Percentiles rank a stretch among this genome's conserved stretches.
Conservation (phyloP, 1,140 invertebrate genomes). For the Trachymyrmex septentrionalis region DNA sequence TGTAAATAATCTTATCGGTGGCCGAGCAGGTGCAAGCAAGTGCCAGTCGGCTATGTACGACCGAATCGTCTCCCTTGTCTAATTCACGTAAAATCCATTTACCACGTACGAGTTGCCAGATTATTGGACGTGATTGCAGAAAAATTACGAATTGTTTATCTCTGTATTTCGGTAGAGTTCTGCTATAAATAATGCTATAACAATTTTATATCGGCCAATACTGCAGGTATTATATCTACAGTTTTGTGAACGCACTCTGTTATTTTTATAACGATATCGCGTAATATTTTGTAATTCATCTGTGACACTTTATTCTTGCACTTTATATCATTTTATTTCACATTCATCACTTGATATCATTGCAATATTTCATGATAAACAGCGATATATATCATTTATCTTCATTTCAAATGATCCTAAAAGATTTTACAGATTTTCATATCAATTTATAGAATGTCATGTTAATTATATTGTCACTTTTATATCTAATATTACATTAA, state of each 20-base stretch:
- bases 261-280: background rate
- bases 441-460: background rate
- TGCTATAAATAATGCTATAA: background rate
- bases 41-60: constrained; percentile 26
- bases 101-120: constrained; percentile 3
- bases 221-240: background rate
- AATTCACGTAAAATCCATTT: constrained; percentile 50
- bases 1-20: constrained; percentile 76
- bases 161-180: background rate
- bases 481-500: background rate
- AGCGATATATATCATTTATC: background rate
- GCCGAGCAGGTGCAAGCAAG: constrained; percentile 60
- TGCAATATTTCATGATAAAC: background rate
- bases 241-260: background rate
- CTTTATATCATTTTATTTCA: background rate
- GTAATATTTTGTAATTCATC: background rate
- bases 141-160: constrained; percentile 30
- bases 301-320: background rate
- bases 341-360: background rate
- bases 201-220: background rate
- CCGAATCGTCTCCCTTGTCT: constrained; percentile 56
- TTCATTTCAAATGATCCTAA: background rate
- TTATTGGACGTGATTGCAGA: constrained; percentile 25
- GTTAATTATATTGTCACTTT: background rate
- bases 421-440: background rate